A percentile compares a stretch with the other conserved stretches of the same genome.
phyloP scores from a whole-genome alignment of 2,888 invertebrate genomes.

The Molorchus minor region DNA sequence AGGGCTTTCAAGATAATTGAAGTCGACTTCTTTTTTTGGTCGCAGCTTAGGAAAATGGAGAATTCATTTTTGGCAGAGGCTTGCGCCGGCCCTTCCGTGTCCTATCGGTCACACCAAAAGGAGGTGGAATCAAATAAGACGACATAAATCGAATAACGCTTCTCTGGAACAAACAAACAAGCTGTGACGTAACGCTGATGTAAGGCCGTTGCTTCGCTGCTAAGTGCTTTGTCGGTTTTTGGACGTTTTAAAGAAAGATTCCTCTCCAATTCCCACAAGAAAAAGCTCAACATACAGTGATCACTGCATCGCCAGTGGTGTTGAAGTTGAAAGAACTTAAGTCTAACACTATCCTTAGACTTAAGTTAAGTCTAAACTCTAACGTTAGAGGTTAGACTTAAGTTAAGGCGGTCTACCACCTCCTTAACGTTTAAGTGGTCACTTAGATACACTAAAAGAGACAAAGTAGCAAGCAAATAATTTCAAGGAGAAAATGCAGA shows the following conservation, averaged over 20 bases:
- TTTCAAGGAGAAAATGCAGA: too few relatives aligned
- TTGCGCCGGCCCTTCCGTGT: not conserved
- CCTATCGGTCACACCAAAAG: not conserved
- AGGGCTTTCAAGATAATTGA: constrained; percentile 16
- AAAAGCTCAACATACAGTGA: not conserved
- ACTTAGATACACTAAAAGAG: too few relatives aligned
- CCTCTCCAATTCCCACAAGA: not conserved
- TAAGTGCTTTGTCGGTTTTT: not conserved
- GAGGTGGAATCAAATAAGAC: not conserved
- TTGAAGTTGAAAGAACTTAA: not conserved
- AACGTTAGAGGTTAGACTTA: too few relatives aligned
- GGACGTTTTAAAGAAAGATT: not conserved
- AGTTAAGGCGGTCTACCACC: too few relatives aligned
- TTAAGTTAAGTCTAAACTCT: too few relatives aligned
- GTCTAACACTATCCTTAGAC: not conserved
- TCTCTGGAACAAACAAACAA: not conserved
- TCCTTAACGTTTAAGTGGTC: too few relatives aligned
- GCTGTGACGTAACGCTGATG: not conserved
- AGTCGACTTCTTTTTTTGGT: constrained; percentile 12
- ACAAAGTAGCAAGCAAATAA: too few relatives aligned
- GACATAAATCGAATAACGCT: constrained; percentile 8
- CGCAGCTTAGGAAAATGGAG: constrained; percentile 10
- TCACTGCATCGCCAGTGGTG: not conserved
- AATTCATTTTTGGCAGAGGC: constrained; percentile 12
- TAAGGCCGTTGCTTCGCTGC: not conserved